Conservation (phyloP, 1,140 invertebrate species). For the Anoplolepis gracilipes region DNA sequence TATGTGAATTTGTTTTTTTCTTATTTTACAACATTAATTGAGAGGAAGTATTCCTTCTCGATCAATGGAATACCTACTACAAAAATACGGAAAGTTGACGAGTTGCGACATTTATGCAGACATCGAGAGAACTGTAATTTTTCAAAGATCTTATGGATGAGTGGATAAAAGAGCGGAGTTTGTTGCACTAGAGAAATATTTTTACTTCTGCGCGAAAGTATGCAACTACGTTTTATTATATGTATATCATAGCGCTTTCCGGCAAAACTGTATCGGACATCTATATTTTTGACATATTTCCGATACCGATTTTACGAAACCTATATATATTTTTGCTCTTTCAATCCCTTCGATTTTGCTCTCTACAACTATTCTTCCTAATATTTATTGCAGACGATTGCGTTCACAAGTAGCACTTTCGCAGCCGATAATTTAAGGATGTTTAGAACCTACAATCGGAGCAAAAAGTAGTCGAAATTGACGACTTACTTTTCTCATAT, state of each 20-base stretch:
- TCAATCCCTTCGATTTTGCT: conserved; percentile 53
- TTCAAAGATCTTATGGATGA: conserved; percentile 23
- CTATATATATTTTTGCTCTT: conserved; percentile 42
- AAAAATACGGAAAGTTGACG: not conserved
- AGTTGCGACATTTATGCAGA: not conserved
- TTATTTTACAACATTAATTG: not conserved
- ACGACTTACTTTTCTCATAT: too few species aligned
- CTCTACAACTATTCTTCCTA: conserved; percentile 24
- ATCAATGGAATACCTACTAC: not conserved
- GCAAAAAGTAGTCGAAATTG: too few species aligned
- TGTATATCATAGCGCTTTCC: conserved; percentile 48
- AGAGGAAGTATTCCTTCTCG: not conserved
- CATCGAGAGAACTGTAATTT: conserved; percentile 6
- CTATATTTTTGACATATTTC: conserved; percentile 53
- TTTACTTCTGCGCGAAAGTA: conserved; percentile 32
- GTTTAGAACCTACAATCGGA: too few species aligned
- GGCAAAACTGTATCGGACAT: conserved; percentile 47
- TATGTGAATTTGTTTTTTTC: not conserved
- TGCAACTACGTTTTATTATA: conserved; percentile 45
- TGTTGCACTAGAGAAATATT: conserved; percentile 50
- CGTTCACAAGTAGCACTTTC: not conserved
- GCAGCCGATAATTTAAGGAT: conserved; percentile 36
- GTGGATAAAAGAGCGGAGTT: conserved; percentile 1
- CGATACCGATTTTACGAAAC: conserved; percentile 28
- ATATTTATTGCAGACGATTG: conserved; percentile 42